Evolutionary conservation across 2,113 vertebrate species (phyloP), one percentile per base, ranked within the genome.

Genomic region (Tychaedon coryphoeus): DNA sequence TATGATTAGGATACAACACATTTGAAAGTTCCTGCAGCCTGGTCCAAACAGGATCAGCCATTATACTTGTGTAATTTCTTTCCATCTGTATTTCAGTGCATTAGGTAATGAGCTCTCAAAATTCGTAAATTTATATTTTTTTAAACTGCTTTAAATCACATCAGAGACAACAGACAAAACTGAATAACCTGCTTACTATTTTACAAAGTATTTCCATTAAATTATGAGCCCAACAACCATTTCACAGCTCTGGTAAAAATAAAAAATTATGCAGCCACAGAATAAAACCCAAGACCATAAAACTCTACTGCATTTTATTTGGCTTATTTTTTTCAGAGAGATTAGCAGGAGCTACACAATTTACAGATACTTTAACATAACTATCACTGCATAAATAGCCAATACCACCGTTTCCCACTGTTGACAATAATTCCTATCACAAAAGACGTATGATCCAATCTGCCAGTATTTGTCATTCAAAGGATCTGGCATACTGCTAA

Each of bases 201-300:
- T 96, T 67, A 91, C 72, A 87, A 94, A 94, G 83, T 47, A 65
- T 80, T 92, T 96, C 90, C 81, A 94, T 90, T 88, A 92, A 95
- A 95, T 88, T 92, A 34, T 19, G 40, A 86, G 47, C 64, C 60
- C 92, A 94, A 75, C 69, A 92, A 67, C 70, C 56, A 93, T 51
- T 60, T 91, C 69, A 95, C 18, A 56, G 87, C 82, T 74, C 54
- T 62, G 50, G 33, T 81, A 84, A 95, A 89, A 94, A 84, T 36
- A 38, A 84, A 82, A 80, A 88, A 78, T 16, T 1, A 85, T 47
- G 57, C 77, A 67, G 42, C n/a, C 74, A 86, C 36, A 90, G 96
- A 77, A 85, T 86, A 91, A 92, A 73, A 95, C 34, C 58, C 18
- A 71, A 75, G 81, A 76, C 74, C 86, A 86, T 88, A 93, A 94